Evolutionary conservation across 2,888 invertebrate species (phyloP).

Genomic region (Spialia ferax): DNA sequence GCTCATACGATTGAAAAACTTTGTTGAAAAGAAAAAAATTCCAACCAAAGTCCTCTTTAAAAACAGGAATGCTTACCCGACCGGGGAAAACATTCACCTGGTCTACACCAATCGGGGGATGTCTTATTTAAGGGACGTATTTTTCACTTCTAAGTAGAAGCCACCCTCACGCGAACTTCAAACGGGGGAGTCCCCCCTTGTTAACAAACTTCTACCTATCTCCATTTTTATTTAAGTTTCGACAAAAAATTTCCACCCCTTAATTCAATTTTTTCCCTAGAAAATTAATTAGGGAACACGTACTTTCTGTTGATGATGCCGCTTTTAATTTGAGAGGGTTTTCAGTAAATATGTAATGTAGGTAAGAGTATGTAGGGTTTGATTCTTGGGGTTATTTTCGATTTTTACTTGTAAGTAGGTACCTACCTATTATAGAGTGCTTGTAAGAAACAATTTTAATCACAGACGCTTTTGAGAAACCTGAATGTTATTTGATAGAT

Average conservation of each 20-base stretch:
- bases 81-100: conserved; percentile 56
- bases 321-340: conserved; percentile 58
- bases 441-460: too few relatives aligned
- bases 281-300: conserved; percentile 69
- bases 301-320: conserved; percentile 60
- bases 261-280: conserved; percentile 69
- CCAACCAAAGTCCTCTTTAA: background rate
- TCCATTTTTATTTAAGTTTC: conserved; percentile 84
- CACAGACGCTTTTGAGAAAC: too few relatives aligned
- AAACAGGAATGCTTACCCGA: conserved; percentile 46
- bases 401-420: too few relatives aligned
- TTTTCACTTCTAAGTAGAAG: conserved; percentile 64
- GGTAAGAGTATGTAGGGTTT: too few relatives aligned
- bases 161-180: conserved; percentile 65
- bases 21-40: background rate
- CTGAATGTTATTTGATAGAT: too few relatives aligned
- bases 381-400: conserved; percentile 29
- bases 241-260: conserved; percentile 76
- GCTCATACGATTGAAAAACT: too few relatives aligned
- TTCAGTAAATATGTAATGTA: conserved; percentile 49
- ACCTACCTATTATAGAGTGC: too few relatives aligned
- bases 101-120: conserved; percentile 63
- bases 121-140: conserved; percentile 66
- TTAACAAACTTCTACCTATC: conserved; percentile 69
- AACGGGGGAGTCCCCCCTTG: conserved; percentile 72